Conservation (phyloP, 2,113 vertebrate genomes). For the Cygnus atratus region DNA sequence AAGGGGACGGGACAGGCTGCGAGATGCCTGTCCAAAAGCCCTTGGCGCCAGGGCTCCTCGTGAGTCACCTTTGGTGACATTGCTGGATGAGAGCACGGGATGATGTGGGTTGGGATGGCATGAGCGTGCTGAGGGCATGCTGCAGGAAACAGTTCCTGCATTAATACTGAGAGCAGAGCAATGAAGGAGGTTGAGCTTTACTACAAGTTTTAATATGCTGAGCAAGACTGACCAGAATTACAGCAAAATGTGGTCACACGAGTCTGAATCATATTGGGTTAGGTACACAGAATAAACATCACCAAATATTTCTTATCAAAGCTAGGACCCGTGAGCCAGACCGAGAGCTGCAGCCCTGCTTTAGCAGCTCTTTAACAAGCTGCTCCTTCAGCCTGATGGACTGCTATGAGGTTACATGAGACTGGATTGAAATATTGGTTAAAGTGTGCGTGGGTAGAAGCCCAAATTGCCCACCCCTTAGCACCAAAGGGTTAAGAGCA, state of each 20-base stretch:
- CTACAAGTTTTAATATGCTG: not conserved
- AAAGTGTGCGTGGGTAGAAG: not conserved
- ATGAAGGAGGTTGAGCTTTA: not conserved
- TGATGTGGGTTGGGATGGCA: fast-evolving
- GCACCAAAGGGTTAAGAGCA: not conserved
- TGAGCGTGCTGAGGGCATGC: not conserved
- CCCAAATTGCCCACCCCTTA: not conserved
- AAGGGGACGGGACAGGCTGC: not conserved
- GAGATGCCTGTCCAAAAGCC: not conserved
- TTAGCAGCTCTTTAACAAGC: not conserved
- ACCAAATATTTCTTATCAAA: conserved; percentile 9
- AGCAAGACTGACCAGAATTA: not conserved
- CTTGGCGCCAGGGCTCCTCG: fast-evolving
- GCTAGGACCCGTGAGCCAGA: not conserved
- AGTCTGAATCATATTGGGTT: not conserved
- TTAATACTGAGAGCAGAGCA: not conserved
- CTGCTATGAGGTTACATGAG: fast-evolving
- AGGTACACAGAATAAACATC: not conserved
- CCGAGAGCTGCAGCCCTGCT: not conserved
- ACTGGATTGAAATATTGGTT: not conserved
- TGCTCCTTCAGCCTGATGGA: fast-evolving
- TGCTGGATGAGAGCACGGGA: fast-evolving
- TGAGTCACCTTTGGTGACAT: not conserved
- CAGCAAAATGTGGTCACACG: fast-evolving
- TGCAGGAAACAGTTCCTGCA: not conserved